Percentiles rank a stretch among this genome's conserved stretches.
Evolutionary conservation across 1,140 invertebrate genomes (phyloP).

Genomic region (Periplaneta americana): DNA sequence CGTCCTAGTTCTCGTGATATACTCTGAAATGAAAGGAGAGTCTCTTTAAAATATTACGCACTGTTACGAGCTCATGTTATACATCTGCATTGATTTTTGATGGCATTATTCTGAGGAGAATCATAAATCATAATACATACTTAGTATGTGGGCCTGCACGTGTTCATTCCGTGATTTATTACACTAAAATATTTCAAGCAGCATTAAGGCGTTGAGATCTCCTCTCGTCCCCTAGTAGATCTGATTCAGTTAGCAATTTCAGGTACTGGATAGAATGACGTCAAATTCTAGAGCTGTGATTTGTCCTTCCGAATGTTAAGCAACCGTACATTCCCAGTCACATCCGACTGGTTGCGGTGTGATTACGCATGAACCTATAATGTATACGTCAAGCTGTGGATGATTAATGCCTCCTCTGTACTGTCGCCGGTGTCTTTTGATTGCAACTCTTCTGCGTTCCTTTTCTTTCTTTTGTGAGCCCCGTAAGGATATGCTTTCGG

Average conservation of each 20-base stretch:
- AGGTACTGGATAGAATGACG: background rate
- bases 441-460: background rate
- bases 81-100: no score
- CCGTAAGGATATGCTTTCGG: background rate
- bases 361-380: background rate
- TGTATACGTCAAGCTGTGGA: background rate
- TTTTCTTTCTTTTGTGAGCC: background rate
- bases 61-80: no score
- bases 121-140: no score
- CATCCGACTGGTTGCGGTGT: background rate
- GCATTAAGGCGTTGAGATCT: background rate
- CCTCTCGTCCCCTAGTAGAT: background rate
- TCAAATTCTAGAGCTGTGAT: background rate
- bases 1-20: no score
- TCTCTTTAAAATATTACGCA: no score
- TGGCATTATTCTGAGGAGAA: no score
- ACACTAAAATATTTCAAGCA: background rate
- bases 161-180: background rate
- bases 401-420: background rate
- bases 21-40: no score
- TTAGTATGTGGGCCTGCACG: background rate
- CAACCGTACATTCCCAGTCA: background rate
- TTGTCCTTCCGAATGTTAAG: background rate
- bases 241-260: background rate
- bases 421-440: background rate